A percentile compares a stretch with the other conserved stretches of the same genome.
These are phyloP conservation scores for Trachurus trachurus DNA, from an alignment of 2,797 vertebrate genomes.

Conservation along the genomic window DNA sequence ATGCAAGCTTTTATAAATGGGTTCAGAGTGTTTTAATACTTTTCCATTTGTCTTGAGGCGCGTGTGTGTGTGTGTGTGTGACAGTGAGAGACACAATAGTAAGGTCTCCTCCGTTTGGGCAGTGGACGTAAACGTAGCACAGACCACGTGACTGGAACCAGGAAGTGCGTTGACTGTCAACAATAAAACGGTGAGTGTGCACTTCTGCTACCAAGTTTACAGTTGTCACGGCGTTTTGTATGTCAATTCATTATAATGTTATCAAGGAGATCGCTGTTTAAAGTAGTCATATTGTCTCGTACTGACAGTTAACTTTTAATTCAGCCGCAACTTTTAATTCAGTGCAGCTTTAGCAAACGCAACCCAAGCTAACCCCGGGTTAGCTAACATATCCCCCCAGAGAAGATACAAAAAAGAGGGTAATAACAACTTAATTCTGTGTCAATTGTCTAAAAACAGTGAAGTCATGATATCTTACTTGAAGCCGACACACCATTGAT, in stretches of 20 bases:
- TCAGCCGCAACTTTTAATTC: not conserved
- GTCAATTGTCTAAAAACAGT: not conserved
- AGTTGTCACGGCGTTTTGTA: fast-evolving
- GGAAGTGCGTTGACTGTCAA: slow-evolving; percentile 69
- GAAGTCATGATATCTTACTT: not conserved
- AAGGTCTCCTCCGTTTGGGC: slow-evolving; percentile 5
- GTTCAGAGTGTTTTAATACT: not conserved
- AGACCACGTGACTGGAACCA: slow-evolving; percentile 71
- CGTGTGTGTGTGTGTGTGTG: not conserved
- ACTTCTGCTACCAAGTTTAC: not conserved
- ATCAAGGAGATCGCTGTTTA: fast-evolving
- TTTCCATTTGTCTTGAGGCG: not conserved
- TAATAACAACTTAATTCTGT: no score
- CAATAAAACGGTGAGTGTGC: slow-evolving; percentile 76
- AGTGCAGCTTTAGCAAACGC: not conserved
- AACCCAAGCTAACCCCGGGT: slow-evolving; percentile 24
- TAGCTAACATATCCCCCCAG: slow-evolving; percentile 1
- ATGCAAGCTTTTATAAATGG: not conserved
- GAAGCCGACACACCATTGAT: not conserved
- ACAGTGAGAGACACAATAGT: not conserved
- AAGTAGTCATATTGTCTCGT: fast-evolving
- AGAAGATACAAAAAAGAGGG: not conserved
- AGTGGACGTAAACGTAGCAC: slow-evolving; percentile 29
- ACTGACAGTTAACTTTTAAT: not conserved
- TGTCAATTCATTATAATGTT: not conserved